Evolutionary conservation across 2,797 vertebrate genomes (phyloP).

Genomic region (Pseudopleuronectes americanus): DNA sequence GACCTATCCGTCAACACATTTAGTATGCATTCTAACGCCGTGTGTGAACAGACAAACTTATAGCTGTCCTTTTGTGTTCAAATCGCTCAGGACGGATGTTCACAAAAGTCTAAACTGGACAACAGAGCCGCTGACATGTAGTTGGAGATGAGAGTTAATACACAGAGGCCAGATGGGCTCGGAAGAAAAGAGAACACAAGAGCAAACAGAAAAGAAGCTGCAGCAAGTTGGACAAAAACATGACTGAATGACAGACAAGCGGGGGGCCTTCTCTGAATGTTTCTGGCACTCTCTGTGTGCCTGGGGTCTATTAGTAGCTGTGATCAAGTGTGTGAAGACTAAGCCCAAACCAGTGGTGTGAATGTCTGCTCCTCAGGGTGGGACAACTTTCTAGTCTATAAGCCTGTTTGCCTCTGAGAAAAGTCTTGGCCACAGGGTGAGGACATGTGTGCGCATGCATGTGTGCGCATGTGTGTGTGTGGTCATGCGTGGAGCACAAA

Average conservation of each 20-base stretch:
- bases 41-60: too few relatives aligned
- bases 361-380: slow-evolving; percentile 47
- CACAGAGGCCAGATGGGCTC: not conserved
- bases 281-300: slow-evolving; percentile 16
- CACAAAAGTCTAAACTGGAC: too few relatives aligned
- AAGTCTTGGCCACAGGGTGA: slow-evolving; percentile 29
- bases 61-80: too few relatives aligned
- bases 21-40: too few relatives aligned
- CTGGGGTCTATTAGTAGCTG: slow-evolving; percentile 33
- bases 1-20: too few relatives aligned
- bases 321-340: slow-evolving; percentile 52
- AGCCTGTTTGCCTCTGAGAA: slow-evolving; percentile 45
- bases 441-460: slow-evolving; percentile 37
- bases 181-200: slow-evolving; percentile 1
- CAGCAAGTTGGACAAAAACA: not conserved
- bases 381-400: slow-evolving; percentile 48
- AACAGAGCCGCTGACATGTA: too few relatives aligned
- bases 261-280: slow-evolving; percentile 14
- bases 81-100: too few relatives aligned
- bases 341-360: slow-evolving; percentile 33
- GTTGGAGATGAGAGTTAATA: not conserved
- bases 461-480: slow-evolving; percentile 37
- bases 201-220: not conserved
- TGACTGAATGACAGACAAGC: slow-evolving; percentile 12
- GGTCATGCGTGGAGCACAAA: slow-evolving; percentile 24